These are phyloP conservation scores for Camptogramma bilineatum DNA, from an alignment of 2,888 invertebrate genomes.

Conservation along the genomic window DNA sequence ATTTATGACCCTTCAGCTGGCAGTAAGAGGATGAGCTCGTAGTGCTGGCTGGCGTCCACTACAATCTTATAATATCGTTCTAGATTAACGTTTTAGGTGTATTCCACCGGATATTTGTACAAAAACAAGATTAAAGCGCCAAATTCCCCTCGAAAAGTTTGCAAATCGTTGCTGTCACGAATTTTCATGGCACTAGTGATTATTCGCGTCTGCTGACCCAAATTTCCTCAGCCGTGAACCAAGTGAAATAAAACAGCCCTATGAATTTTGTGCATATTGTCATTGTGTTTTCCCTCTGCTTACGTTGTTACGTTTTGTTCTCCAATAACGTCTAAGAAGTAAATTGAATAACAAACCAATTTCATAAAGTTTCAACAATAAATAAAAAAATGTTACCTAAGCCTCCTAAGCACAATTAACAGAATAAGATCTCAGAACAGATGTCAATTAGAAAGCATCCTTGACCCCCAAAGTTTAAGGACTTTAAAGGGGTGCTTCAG, in stretches of 20 bases:
- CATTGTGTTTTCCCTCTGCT: constrained; percentile 25
- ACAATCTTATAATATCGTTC: constrained; percentile 2
- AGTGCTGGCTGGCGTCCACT: constrained; percentile 6
- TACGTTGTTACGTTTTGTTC: not conserved
- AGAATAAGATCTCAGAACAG: constrained; percentile 13
- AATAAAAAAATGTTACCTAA: constrained; percentile 2
- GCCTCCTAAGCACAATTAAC: constrained; percentile 7
- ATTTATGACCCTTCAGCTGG: not conserved
- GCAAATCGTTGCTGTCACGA: constrained; percentile 44
- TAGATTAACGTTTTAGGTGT: constrained; percentile 5
- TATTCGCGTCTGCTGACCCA: constrained; percentile 57
- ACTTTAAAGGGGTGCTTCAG: constrained; percentile 41
- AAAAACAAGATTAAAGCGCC: constrained; percentile 35
- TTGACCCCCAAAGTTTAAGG: constrained; percentile 28
- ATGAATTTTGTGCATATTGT: constrained; percentile 46
- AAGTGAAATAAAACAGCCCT: constrained; percentile 50
- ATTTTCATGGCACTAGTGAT: constrained; percentile 48
- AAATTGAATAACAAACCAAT: not conserved
- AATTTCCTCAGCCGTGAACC: constrained; percentile 54
- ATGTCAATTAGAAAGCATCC: constrained; percentile 16
- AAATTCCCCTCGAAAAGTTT: constrained; percentile 35
- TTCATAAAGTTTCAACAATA: not conserved
- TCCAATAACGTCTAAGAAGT: not conserved
- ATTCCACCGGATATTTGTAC: constrained; percentile 12
- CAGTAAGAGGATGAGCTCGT: not conserved